Base-by-base conservation (phyloP, 92 coral and sea anemone genomes). In the Metridium senile region DNA sequence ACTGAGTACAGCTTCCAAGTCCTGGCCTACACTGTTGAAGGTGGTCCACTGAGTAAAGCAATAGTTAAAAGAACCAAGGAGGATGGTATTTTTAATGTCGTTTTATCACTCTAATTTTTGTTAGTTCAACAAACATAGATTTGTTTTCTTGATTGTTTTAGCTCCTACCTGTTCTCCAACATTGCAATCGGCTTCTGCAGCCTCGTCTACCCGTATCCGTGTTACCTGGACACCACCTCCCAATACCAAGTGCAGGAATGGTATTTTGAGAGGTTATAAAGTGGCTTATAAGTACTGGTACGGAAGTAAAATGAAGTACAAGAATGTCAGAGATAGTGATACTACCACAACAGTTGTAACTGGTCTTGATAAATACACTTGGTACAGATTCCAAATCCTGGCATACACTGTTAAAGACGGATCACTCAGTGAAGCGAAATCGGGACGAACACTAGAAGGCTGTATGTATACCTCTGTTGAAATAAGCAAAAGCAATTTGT, bases 331-430 rank as follows among this genome's bases (percentile, higher is more conserved):
- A 9, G 25, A 20, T 54, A 16, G 8, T 18, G 25, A 10, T 16
- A 54, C 25, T 29, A 39, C 33, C 30, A 29, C 8, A 1, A 39
- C 33, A 0, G 30, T 10, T 62, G 71, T 66, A 16, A 43, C 58
- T 34, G 70, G 56, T 0, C 76, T 80, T 51, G 20, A 33, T 6
- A 73, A 66, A 66, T 65, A 33, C 65, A 74, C 86, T 1, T 13
- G 11, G 49, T 81, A 81, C 56, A 51, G 28, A 13, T 81, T 81
- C 58, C 74, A 43, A 52, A 68, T 81, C 26, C 31, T 45, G 62
- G 84, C 58, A 32, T 81, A 26, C 62, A 34, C 33, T 74, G 78
- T 62, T 26, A 74, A 66, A 11, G 78, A 71, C 59, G 85, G 85
- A 11, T 49, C 56, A 21, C 20, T 23, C 10, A 80, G 85, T 72